Evolutionary conservation across 2,888 invertebrate species (phyloP).

Genomic region (Meliscaeva auricollis): DNA sequence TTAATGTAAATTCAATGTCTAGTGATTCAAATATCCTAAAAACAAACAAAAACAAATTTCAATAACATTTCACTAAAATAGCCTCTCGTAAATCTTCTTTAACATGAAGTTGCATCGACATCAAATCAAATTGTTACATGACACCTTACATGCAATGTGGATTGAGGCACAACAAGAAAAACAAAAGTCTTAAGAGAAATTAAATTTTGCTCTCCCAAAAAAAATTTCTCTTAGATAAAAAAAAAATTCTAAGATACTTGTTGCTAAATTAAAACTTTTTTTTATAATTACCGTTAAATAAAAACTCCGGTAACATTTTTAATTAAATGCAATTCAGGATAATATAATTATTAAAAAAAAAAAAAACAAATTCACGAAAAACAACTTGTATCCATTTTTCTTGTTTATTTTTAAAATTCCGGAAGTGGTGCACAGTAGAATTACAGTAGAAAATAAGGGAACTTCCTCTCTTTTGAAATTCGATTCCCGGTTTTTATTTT

Average conservation of each 20-base stretch:
- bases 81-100: neutral
- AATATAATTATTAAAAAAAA: slow-evolving; percentile 10
- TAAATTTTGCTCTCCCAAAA: neutral
- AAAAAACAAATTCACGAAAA: neutral
- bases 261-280: slow-evolving; percentile 12
- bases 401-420: slow-evolving; percentile 40
- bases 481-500: slow-evolving; percentile 79
- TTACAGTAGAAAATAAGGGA: slow-evolving; percentile 44
- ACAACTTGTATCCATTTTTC: slow-evolving; percentile 4
- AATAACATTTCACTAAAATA: slow-evolving; percentile 3
- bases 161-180: slow-evolving; percentile 36
- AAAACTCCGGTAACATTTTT: slow-evolving; percentile 79
- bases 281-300: slow-evolving; percentile 78
- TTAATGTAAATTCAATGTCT: too few species aligned
- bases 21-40: neutral
- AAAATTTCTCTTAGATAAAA: slow-evolving; percentile 53
- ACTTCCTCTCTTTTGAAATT: slow-evolving; percentile 80
- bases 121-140: slow-evolving; percentile 62
- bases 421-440: slow-evolving; percentile 2
- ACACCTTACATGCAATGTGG: slow-evolving; percentile 68
- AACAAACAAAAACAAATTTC: neutral
- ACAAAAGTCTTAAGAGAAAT: slow-evolving; percentile 15
- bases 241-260: slow-evolving; percentile 11
- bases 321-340: slow-evolving; percentile 39
- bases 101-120: neutral